These are phyloP conservation scores for Megaceryle alcyon DNA, from an alignment of 2,797 vertebrate species.

Conservation along the genomic window DNA sequence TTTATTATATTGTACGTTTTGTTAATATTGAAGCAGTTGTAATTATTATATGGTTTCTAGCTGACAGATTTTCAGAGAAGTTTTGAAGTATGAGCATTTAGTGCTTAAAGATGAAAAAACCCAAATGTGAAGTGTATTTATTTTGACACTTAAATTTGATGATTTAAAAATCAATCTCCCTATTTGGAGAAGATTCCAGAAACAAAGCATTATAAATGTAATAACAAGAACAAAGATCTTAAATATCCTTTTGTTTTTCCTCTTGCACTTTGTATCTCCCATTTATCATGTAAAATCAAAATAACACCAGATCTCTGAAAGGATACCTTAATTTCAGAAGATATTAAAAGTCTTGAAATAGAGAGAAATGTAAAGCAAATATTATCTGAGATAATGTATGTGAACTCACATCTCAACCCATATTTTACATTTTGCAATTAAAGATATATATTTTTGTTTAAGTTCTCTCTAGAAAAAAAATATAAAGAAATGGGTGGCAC, in stretches of 20 bases:
- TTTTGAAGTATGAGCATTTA: neutral
- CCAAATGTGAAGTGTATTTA: neutral
- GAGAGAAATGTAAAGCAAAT: neutral
- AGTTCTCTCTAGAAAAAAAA: neutral
- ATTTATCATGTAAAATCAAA: neutral
- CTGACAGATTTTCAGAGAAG: neutral
- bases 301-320: neutral
- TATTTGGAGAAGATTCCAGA: neutral
- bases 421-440: slow-evolving; percentile 18
- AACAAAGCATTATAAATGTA: neutral
- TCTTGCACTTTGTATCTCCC: neutral
- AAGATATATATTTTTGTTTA: slow-evolving; percentile 12
- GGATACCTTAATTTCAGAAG: neutral
- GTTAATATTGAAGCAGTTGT: neutral
- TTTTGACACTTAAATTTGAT: neutral
- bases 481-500: slow-evolving; percentile 3
- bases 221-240: neutral
- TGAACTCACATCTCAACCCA: neutral
- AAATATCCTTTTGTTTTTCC: neutral
- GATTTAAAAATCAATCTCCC: neutral
- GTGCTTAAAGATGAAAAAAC: neutral
- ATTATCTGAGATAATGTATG: neutral
- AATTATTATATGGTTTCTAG: neutral
- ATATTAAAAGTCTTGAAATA: neutral
- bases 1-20: neutral